A percentile compares a stretch with the other conserved stretches of the same genome.
These are phyloP conservation scores for Engraulis encrasicolus DNA, from an alignment of 2,113 vertebrate species.

Conservation along the genomic window DNA sequence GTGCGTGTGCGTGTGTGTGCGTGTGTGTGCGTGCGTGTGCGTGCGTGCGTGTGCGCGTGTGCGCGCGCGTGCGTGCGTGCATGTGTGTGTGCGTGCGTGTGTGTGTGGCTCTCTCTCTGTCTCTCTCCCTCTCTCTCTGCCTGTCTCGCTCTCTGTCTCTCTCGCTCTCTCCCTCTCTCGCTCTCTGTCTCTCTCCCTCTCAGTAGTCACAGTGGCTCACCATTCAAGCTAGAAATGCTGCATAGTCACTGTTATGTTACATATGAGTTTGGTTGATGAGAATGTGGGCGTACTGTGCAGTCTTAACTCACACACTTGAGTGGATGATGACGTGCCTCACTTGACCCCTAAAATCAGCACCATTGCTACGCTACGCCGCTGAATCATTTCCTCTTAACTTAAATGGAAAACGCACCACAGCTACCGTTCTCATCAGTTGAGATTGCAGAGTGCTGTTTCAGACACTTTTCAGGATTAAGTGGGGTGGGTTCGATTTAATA, in stretches of 20 bases:
- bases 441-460: constrained; percentile 14
- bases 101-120: too few relatives aligned
- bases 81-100: constrained; percentile 11
- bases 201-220: constrained; percentile 35
- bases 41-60: too few relatives aligned
- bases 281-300: neutral
- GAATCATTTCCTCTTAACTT: neutral
- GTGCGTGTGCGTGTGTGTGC: too few relatives aligned
- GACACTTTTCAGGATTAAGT: constrained; percentile 1
- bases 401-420: neutral
- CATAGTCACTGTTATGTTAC: neutral
- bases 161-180: too few relatives aligned
- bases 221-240: neutral
- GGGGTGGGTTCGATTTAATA: constrained; percentile 4
- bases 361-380: neutral
- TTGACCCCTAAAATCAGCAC: neutral
- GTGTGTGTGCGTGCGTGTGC: too few relatives aligned
- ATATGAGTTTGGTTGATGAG: neutral
- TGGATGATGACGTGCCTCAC: neutral
- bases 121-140: too few relatives aligned
- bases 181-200: too few relatives aligned
- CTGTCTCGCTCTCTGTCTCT: too few relatives aligned
- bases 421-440: neutral
- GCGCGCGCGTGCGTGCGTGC: too few relatives aligned
- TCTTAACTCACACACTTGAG: neutral